A percentile compares a stretch with the other conserved stretches of the same genome.
Conservation (phyloP, 2,888 invertebrate species). For the Prosopocoilus inquinatus region DNA sequence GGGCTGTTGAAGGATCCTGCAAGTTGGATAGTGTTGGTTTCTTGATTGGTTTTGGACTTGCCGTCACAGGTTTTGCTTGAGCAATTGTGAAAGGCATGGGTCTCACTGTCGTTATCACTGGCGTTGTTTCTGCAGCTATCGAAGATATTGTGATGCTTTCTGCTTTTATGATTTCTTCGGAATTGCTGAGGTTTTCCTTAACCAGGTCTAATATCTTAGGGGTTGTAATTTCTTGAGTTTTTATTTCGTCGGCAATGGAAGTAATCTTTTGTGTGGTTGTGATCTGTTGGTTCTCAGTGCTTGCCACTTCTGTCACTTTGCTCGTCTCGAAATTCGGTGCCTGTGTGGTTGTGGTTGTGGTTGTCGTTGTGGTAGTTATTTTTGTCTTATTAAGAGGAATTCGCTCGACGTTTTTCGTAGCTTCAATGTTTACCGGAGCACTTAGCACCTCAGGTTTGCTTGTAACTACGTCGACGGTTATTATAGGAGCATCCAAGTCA, state of each 20-base stretch:
- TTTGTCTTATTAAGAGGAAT: neutral
- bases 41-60: too few relatives aligned
- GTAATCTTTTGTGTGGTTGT: neutral
- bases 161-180: too few relatives aligned
- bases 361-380: constrained; percentile 1
- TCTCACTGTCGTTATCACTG: too few relatives aligned
- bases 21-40: too few relatives aligned
- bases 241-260: neutral
- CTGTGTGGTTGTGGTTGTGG: constrained; percentile 3
- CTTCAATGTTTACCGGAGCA: neutral
- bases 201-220: neutral
- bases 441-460: neutral
- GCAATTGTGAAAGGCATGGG: too few relatives aligned
- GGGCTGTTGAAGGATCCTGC: too few relatives aligned
- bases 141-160: too few relatives aligned
- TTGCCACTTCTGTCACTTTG: constrained; percentile 8
- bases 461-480: constrained; percentile 10
- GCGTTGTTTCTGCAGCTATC: too few relatives aligned
- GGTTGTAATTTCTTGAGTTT: constrained; percentile 3
- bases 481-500: constrained; percentile 6
- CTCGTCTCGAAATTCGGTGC: constrained; percentile 16
- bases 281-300: constrained; percentile 20
- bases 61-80: too few relatives aligned
- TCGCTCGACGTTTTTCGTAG: neutral
- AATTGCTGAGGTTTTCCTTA: too few relatives aligned